These are phyloP conservation scores for Neotragus moschatus DNA, from an alignment of 2,113 vertebrate species.

Conservation along the genomic window DNA sequence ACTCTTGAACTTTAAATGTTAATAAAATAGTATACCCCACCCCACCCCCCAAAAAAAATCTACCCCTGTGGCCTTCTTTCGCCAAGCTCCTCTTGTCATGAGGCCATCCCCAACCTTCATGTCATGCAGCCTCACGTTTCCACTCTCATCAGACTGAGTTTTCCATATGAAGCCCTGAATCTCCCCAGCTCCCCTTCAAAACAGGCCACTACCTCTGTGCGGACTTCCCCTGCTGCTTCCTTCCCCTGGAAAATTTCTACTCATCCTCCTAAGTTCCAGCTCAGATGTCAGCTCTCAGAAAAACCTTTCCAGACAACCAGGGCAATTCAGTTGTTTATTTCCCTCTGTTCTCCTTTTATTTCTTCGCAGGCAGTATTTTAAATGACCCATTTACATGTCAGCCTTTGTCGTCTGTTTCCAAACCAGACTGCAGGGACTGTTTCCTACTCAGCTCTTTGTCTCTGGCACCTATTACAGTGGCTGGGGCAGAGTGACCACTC, in stretches of 20 bases:
- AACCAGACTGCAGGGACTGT: neutral
- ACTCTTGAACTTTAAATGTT: neutral
- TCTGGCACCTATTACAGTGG: too few relatives aligned
- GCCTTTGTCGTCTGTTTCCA: neutral
- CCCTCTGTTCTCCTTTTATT: neutral
- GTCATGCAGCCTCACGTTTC: neutral
- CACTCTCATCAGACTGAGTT: neutral
- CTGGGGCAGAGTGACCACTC: neutral
- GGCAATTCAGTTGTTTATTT: neutral
- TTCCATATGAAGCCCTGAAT: neutral
- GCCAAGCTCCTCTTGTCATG: neutral
- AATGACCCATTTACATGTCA: neutral
- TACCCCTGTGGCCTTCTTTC: neutral
- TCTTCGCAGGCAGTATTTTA: neutral
- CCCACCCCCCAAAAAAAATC: accelerated
- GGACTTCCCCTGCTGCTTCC: neutral
- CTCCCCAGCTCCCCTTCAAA: neutral
- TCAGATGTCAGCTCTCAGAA: neutral
- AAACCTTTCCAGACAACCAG: neutral
- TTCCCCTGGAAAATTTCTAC: neutral
- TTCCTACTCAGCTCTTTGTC: neutral
- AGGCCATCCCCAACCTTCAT: neutral
- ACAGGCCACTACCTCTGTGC: neutral
- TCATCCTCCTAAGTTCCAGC: neutral
- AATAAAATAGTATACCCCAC: neutral